Conservation (phyloP, 2,113 vertebrate species). For the Nothoprocta pentlandii region DNA sequence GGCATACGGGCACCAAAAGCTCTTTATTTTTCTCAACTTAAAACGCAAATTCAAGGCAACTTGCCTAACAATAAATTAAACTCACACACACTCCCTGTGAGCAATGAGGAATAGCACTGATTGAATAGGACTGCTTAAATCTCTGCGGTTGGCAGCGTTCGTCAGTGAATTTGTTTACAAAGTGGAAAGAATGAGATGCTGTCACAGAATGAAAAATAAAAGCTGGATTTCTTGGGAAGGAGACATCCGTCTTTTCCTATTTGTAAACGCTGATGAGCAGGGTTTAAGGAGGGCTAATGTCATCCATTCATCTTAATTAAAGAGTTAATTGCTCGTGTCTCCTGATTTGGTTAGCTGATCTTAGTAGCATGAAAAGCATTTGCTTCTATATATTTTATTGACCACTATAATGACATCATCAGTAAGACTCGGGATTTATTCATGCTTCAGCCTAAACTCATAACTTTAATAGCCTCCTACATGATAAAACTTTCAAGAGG, state of each 20-base stretch:
- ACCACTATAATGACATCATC: slow-evolving; percentile 80
- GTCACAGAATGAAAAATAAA: slow-evolving; percentile 80
- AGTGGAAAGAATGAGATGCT: slow-evolving; percentile 72
- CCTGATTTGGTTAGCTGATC: slow-evolving; percentile 80
- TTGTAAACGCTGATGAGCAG: slow-evolving; percentile 84
- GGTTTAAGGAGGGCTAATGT: slow-evolving; percentile 86
- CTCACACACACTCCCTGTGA: slow-evolving; percentile 43
- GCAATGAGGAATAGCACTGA: slow-evolving; percentile 42
- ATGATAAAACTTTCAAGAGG: slow-evolving; percentile 80
- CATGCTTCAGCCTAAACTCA: slow-evolving; percentile 72
- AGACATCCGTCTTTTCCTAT: slow-evolving; percentile 81
- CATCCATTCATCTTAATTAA: slow-evolving; percentile 87
- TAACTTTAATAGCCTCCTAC: slow-evolving; percentile 80
- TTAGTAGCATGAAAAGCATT: slow-evolving; percentile 60
- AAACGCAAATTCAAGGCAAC: slow-evolving; percentile 43
- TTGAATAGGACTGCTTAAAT: slow-evolving; percentile 57
- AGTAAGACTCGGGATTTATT: slow-evolving; percentile 74
- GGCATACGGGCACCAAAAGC: neutral
- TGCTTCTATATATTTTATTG: slow-evolving; percentile 80
- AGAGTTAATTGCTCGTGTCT: slow-evolving; percentile 86
- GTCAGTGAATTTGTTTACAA: slow-evolving; percentile 72
- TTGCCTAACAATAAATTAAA: slow-evolving; percentile 46
- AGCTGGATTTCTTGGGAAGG: slow-evolving; percentile 75
- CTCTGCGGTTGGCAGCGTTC: slow-evolving; percentile 28
- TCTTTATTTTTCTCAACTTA: slow-evolving; percentile 51